Evolutionary conservation across 2,797 vertebrate species (phyloP), one percentile per base, ranked within the genome.

Genomic region (Bradypodion pumilum): DNA sequence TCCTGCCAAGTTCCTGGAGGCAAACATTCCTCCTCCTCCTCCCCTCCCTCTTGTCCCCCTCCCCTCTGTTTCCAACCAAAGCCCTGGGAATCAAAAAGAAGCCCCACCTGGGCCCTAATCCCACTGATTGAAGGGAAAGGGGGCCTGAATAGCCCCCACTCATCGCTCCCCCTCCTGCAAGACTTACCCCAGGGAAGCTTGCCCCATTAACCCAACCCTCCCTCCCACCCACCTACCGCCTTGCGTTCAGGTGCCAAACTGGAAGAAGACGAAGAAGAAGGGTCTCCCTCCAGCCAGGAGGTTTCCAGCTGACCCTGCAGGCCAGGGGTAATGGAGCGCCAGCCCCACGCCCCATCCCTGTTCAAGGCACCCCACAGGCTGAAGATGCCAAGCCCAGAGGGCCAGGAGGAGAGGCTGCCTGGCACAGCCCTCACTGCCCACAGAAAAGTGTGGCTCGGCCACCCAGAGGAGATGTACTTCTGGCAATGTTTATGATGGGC

Each of bases 271-370:
- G 62, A 32, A 2, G 70, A n/a, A n/a, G n/a, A n/a, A n/a, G n/a
- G n/a, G n/a, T n/a, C n/a, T n/a, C n/a, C n/a, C 91, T 76, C 90
- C 85, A 0, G 9, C 75, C 0, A 68, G 81, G 89, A 84, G 88
- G 84, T 90, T 91, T 65, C 37, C 40, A 86, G 91, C 90, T 92
- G 91, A 91, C 78, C 88, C 92, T 90, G 91, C 92, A 84, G 49
- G 32, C 25, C 2, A 86, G 73, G 85, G 82, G 85, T 85, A 76
- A 90, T 60, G 3, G 70, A 79, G 84, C 74, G 44, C 16, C 74
- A 62, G 29, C 5, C 82, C 73, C 73, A 46, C 29, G 29, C 44
- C 29, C 19, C 66, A 49, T 69, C 5, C 0, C 23, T 66, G 72
- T 80, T 83, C 73, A 70, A 37, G 75, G 77, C 49, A n/a, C n/a